phyloP scores from a whole-genome alignment of 2,888 invertebrate species.

The Gastracanthus pulcherrimus region DNA sequence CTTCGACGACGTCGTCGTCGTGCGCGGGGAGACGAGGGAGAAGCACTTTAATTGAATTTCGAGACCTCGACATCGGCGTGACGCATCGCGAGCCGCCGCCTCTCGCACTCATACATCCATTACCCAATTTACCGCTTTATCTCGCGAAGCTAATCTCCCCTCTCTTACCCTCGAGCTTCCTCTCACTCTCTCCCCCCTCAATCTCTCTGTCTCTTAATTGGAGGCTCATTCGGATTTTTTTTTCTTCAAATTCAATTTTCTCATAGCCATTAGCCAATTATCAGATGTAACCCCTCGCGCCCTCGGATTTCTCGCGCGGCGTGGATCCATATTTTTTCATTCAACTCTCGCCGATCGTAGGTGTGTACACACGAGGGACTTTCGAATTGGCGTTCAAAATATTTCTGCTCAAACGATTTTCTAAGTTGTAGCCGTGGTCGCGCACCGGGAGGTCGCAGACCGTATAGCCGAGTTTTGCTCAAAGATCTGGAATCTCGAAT shows the following conservation, averaged over 20 bases:
- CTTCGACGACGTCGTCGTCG: too few relatives aligned
- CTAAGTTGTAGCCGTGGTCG: too few relatives aligned
- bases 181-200: slow-evolving; percentile 5
- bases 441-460: too few relatives aligned
- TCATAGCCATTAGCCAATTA: slow-evolving; percentile 33
- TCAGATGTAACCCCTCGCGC: slow-evolving; percentile 1
- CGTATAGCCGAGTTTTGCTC: slow-evolving; percentile 36
- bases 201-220: slow-evolving; percentile 34
- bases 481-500: slow-evolving; percentile 29
- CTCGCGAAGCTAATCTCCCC: slow-evolving; percentile 10
- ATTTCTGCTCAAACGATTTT: too few relatives aligned
- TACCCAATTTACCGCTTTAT: slow-evolving; percentile 47
- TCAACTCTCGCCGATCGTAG: background rate
- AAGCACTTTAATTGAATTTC: slow-evolving; percentile 42
- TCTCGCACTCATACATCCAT: slow-evolving; percentile 10
- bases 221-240: slow-evolving; percentile 16
- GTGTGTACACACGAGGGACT: too few relatives aligned
- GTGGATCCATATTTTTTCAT: too few relatives aligned
- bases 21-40: background rate
- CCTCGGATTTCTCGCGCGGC: slow-evolving; percentile 11
- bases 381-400: too few relatives aligned
- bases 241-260: slow-evolving; percentile 31
- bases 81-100: slow-evolving; percentile 18
- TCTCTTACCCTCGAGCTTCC: background rate
- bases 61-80: slow-evolving; percentile 1